phyloP scores from a whole-genome alignment of 2,113 vertebrate genomes.

The Kryptolebias marmoratus region DNA sequence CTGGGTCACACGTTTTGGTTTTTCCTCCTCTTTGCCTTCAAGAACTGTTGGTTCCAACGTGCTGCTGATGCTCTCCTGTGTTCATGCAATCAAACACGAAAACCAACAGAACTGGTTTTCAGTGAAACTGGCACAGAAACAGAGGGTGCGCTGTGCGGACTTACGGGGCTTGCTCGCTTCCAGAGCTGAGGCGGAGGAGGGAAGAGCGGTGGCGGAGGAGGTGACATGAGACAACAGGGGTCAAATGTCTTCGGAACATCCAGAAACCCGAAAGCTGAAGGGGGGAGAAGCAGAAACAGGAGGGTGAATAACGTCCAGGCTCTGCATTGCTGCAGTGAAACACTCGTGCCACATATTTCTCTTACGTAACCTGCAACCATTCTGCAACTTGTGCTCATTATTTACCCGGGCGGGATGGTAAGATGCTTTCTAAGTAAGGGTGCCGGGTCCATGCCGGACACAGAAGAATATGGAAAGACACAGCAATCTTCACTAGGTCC shows the following conservation, averaged over 20 bases:
- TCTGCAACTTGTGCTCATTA: neutral
- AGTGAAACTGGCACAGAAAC: neutral
- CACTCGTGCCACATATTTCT: neutral
- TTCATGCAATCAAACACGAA: constrained; percentile 5
- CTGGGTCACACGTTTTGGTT: constrained; percentile 34
- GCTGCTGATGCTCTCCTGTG: constrained; percentile 32
- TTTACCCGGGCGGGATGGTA: constrained; percentile 84
- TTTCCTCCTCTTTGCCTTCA: constrained; percentile 25
- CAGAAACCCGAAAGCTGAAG: constrained; percentile 81
- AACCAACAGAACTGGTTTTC: neutral
- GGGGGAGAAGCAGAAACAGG: neutral
- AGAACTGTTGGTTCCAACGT: constrained; percentile 29
- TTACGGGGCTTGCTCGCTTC: constrained; percentile 80
- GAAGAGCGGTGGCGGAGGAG: constrained; percentile 89
- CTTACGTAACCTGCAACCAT: neutral
- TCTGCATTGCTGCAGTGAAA: neutral
- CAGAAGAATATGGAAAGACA: constrained; percentile 85
- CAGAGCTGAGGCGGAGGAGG: constrained; percentile 85
- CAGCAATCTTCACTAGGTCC: constrained; percentile 75
- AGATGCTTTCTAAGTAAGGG: constrained; percentile 78
- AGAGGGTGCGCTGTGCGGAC: constrained; percentile 49
- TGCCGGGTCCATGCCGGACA: constrained; percentile 77
- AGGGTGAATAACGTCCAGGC: neutral
- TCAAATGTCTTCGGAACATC: constrained; percentile 80
- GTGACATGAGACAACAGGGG: constrained; percentile 82